Evolutionary conservation across 1,140 invertebrate genomes (phyloP).

Genomic region (Meloidogyne exigua): DNA sequence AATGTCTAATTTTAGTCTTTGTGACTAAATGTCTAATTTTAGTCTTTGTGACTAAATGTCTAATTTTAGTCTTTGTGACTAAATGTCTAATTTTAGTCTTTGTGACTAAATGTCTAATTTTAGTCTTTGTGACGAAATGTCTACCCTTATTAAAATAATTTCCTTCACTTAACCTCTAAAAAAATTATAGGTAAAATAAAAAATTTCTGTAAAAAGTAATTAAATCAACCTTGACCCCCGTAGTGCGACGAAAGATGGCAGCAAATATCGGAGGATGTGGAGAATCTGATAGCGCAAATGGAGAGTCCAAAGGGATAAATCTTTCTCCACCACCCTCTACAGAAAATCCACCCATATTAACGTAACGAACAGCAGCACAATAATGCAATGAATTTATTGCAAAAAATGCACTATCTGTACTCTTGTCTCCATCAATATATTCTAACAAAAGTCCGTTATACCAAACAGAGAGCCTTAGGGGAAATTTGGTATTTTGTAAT

Average conservation of each 20-base stretch:
- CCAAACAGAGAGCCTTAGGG: slow-evolving; percentile 81
- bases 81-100: neutral
- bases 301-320: slow-evolving; percentile 92
- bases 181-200: neutral
- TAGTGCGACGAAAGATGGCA: slow-evolving; percentile 86
- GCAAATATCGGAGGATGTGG: slow-evolving; percentile 90
- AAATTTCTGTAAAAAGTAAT: neutral
- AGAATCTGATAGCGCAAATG: slow-evolving; percentile 80
- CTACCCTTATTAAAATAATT: too few species aligned
- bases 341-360: slow-evolving; percentile 68
- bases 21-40: too few species aligned
- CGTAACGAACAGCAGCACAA: slow-evolving; percentile 89
- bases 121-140: neutral
- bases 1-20: neutral
- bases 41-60: too few species aligned
- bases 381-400: slow-evolving; percentile 93
- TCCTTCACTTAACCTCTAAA: too few species aligned
- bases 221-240: slow-evolving; percentile 80
- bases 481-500: neutral
- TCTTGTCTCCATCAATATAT: slow-evolving; percentile 90
- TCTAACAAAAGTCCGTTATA: slow-evolving; percentile 90
- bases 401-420: slow-evolving; percentile 91
- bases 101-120: neutral
- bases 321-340: slow-evolving; percentile 71
- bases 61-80: neutral